phyloP scores from a whole-genome alignment of 35 echinoderm and acorn worm species.

The Lytechinus pictus region DNA sequence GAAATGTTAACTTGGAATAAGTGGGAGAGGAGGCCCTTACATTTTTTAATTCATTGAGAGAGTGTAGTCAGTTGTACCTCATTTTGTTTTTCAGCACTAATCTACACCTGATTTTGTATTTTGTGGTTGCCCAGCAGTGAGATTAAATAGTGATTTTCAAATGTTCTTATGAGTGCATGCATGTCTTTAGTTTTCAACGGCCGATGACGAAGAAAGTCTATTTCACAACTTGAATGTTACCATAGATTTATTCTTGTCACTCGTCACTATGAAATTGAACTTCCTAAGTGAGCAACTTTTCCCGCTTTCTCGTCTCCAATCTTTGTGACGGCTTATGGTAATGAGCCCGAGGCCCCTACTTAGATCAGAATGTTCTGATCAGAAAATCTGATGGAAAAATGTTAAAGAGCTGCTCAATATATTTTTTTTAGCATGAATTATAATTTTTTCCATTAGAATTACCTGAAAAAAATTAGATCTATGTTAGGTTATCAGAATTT shows the following conservation, averaged over 20 bases:
- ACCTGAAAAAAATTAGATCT: too few species aligned
- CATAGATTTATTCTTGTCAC: neutral
- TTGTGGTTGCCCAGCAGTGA: neutral
- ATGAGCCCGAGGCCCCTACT: neutral
- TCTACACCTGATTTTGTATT: neutral
- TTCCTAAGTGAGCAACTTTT: conserved; percentile 13
- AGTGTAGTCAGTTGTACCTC: too few species aligned
- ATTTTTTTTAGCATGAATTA: too few species aligned
- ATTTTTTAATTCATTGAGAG: too few species aligned
- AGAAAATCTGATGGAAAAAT: neutral
- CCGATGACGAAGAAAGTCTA: neutral
- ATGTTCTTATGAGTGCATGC: neutral
- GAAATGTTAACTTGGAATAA: neutral
- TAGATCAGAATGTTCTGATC: neutral
- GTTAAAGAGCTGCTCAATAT: neutral
- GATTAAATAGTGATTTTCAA: neutral
- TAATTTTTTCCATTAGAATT: too few species aligned
- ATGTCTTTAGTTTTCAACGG: neutral
- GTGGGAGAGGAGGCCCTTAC: neutral
- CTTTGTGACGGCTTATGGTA: neutral
- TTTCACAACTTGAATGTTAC: neutral
- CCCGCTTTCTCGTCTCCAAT: neutral
- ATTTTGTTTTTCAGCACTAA: neutral
- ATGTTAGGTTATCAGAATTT: too few species aligned
- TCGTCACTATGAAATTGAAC: neutral